Percentiles rank a stretch among this genome's conserved stretches.
These are phyloP conservation scores for Xyliphius kryptos DNA, from an alignment of 2,113 vertebrate species.

Conservation along the genomic window DNA sequence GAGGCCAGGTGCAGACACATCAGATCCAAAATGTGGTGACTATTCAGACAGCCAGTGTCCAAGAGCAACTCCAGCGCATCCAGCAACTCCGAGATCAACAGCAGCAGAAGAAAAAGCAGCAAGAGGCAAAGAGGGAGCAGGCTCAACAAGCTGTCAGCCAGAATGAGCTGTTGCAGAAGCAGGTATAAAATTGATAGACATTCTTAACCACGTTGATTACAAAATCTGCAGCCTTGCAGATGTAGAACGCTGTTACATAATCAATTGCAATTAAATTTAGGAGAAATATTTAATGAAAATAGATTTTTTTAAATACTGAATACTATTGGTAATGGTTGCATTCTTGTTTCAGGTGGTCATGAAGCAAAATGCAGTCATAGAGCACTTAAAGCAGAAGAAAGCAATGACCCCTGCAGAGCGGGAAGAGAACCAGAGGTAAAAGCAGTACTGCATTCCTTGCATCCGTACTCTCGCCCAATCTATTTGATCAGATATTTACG, in stretches of 20 bases:
- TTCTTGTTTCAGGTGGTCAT: slow-evolving; percentile 66
- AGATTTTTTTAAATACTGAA: no score
- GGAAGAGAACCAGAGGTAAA: slow-evolving; percentile 78
- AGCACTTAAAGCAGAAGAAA: slow-evolving; percentile 92
- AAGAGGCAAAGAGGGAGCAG: slow-evolving; percentile 82
- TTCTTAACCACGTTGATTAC: no score
- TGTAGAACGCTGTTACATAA: no score
- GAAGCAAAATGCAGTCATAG: slow-evolving; percentile 87
- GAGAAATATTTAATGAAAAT: no score
- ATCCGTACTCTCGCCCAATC: neutral
- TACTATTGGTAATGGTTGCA: no score
- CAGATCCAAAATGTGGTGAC: slow-evolving; percentile 89
- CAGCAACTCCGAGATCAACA: slow-evolving; percentile 83
- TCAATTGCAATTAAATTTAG: no score
- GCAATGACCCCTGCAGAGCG: slow-evolving; percentile 83
- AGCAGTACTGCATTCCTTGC: no score
- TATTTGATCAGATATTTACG: no score
- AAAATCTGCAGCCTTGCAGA: no score
- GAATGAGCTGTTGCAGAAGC: slow-evolving; percentile 86
- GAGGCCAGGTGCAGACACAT: slow-evolving; percentile 70
- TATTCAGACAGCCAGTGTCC: slow-evolving; percentile 84
- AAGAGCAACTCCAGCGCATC: slow-evolving; percentile 87
- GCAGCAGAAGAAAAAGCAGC: slow-evolving; percentile 78
- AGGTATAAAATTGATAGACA: no score
- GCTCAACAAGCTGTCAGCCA: slow-evolving; percentile 73